These are phyloP conservation scores for Lathronympha strigana DNA, from an alignment of 2,888 invertebrate species.

Conservation along the genomic window DNA sequence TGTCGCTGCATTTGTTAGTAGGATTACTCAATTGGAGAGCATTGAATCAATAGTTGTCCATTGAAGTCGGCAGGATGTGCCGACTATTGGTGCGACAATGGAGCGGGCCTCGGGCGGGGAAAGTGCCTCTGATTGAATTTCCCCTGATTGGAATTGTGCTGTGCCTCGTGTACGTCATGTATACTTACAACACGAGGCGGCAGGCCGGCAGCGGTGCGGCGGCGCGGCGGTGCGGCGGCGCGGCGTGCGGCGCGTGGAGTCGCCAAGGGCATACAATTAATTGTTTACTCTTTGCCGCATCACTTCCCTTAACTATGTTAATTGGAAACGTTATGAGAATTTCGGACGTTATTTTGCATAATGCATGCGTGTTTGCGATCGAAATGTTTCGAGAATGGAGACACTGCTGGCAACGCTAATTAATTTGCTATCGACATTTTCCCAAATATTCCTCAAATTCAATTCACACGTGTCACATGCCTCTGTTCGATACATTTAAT, in stretches of 20 bases:
- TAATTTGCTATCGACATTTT: too few relatives aligned
- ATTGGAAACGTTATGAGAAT: not conserved
- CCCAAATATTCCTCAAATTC: too few relatives aligned
- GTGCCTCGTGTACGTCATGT: too few relatives aligned
- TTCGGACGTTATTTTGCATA: not conserved
- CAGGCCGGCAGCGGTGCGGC: not conserved
- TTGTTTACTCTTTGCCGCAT: not conserved
- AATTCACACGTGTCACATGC: too few relatives aligned
- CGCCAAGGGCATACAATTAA: slow-evolving; percentile 5
- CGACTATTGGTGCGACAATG: slow-evolving; percentile 17
- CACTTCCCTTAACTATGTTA: not conserved
- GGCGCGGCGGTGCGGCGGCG: not conserved
- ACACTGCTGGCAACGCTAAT: not conserved
- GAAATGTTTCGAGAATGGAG: not conserved
- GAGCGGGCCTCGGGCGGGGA: slow-evolving; percentile 10
- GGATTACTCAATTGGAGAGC: slow-evolving; percentile 27
- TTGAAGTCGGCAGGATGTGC: slow-evolving; percentile 24
- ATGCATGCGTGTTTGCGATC: not conserved
- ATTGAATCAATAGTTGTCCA: slow-evolving; percentile 16
- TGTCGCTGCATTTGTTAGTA: slow-evolving; percentile 23
- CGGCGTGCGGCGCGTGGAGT: slow-evolving; percentile 6
- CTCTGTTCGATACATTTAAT: too few relatives aligned
- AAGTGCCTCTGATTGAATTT: slow-evolving; percentile 28
- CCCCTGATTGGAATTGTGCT: slow-evolving; percentile 12
- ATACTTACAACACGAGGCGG: too few relatives aligned